These are phyloP conservation scores for Tetragonula carbonaria DNA, from an alignment of 2,888 invertebrate species.

Conservation along the genomic window DNA sequence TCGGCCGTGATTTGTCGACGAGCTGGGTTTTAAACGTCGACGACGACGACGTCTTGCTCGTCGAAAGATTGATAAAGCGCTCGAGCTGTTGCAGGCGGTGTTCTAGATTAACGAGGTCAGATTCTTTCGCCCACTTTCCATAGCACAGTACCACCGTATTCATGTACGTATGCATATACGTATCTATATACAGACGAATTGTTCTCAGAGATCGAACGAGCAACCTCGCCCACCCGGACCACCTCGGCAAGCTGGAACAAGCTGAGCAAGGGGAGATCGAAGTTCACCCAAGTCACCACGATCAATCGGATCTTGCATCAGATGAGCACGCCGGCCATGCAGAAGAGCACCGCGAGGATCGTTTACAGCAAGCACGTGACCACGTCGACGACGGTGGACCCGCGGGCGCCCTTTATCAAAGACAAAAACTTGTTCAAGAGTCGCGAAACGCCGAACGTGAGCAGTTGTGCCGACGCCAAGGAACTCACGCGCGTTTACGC, in stretches of 20 bases:
- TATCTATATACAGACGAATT: conserved; percentile 16
- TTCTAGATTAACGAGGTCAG: background rate
- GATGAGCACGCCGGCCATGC: conserved; percentile 79
- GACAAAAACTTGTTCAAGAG: conserved; percentile 78
- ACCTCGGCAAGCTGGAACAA: conserved; percentile 74
- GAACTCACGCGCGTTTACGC: conserved; percentile 50
- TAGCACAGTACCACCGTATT: no score
- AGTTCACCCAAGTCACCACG: conserved; percentile 71
- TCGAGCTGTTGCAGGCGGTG: background rate
- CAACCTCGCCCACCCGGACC: conserved; percentile 72
- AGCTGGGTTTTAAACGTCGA: no score
- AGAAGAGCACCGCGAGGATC: conserved; percentile 77
- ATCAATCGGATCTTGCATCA: conserved; percentile 74
- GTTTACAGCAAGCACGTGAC: conserved; percentile 72
- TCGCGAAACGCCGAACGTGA: conserved; percentile 70
- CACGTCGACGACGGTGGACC: conserved; percentile 76
- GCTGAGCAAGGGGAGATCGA: conserved; percentile 72
- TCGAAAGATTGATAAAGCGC: background rate
- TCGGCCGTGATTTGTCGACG: no score
- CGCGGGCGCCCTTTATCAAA: conserved; percentile 76
- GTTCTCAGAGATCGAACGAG: conserved; percentile 76
- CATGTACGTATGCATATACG: no score
- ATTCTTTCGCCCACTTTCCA: background rate
- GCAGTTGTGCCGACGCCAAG: conserved; percentile 57
- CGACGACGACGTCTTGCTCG: background rate